Base-by-base conservation (phyloP, 1,140 invertebrate species). In the Eufriesea mexicana region DNA sequence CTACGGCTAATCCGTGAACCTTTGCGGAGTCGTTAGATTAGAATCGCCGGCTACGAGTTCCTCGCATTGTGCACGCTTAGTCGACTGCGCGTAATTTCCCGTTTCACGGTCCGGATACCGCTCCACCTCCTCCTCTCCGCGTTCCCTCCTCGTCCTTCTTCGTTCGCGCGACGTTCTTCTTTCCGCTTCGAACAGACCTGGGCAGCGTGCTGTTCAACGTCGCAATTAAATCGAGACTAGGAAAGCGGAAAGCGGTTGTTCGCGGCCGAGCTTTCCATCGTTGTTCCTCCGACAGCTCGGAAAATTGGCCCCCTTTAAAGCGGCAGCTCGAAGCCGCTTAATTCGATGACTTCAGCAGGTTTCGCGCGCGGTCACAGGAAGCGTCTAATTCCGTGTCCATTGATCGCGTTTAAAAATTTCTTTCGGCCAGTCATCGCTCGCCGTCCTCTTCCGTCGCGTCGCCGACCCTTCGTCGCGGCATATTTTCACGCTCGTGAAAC, bases 1-100 rank as follows among this genome's bases (percentile, higher is more conserved):
- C 54, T 67, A 9, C 55, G 61, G 64, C 67, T 74, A 77, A 85
- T 79, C 72, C 74, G 16, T 59, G 54, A 47, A 16, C 77, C 85
- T 81, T 61, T 28, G 54, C 61, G 12, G 23, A 61, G 51, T 79
- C 64, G 45, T 67, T 72, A 57, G 86, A 89, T 89, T 68, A 61
- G 68, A 87, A 89, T 89, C 88, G 74, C 28, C 49, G 28, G 66
- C 14, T 79, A 28, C 73, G 47, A 87, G 86, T 82, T 87, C 74
- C 68, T 73, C 51, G 66, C 86, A 86, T 89, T 86, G 84, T 89
- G 75, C 85, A 42, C 83, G 87, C 76, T 89, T 82, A 72, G 54
- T 84, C 88, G 85, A 62, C 79, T 85, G 83, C 85, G 49, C 70
- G 51, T 90, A 90, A 90, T 90, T 86, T 82, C 84, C 80, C 59